Base-by-base conservation (phyloP, 2,888 invertebrate genomes). In the Trilocha varians region DNA sequence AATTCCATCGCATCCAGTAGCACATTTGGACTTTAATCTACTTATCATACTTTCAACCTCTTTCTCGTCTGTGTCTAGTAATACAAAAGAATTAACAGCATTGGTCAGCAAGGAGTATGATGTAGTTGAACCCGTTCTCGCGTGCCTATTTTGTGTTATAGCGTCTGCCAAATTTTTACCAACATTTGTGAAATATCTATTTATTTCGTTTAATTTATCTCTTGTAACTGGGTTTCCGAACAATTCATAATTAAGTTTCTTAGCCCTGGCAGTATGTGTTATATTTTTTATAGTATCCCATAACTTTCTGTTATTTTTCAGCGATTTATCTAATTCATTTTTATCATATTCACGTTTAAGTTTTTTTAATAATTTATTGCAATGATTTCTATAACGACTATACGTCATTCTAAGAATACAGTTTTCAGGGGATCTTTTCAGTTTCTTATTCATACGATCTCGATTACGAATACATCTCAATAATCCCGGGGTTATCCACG, bases 341-440 rank as follows among this genome's bases (percentile, higher is more conserved):
- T 15, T 39, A 2, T 39, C 39, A 15, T 14, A 39, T 11, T 3
- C 13, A 33, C 16, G 16, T 17, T 38, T 38, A 11, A 18, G 5
- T 38, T 17, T 38, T 17, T 18, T 38, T 25, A 38, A 18, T 2
- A 38, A 16, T 1, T n/a, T 17, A 33, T 34, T 34, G 8, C 33
- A 33, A 13, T 34, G 16, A 17, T 38, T 38, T 38, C 38, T 16
- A 13, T 38, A 38, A 5, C 36, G 4, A 9, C 15, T 36, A 11
- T 36, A 38, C 13, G 17, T 38, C 13, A 38, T 5, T 18, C 11
- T 16, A 3, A 38, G 2, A 5, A 18, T 38, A 13, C 18, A 1
- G 8, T 15, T 35, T 16, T 13, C 9, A 34, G 35, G 13, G 18
- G 43, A 40, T 33, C 38, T 17, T 16, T 50, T 37, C 32, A 15